Evolutionary conservation across 2,113 vertebrate genomes (phyloP), one percentile per base, ranked within the genome.

Genomic region (Calyptomena viridis): DNA sequence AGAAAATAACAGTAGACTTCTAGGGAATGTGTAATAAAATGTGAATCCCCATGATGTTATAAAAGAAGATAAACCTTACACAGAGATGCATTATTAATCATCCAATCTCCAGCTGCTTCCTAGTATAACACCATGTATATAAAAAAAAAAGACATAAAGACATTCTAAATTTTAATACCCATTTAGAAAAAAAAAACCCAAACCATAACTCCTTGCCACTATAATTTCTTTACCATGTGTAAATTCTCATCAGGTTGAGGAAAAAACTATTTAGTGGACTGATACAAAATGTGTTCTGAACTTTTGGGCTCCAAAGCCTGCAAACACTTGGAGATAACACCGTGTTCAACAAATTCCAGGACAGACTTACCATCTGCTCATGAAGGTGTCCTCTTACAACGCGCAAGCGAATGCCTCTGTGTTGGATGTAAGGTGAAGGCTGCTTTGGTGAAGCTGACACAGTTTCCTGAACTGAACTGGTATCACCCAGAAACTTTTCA

Each of bases 341-440:
- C 33, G 11, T 5, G 16, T 50, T 68, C 17, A 66, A 30, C 12
- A 21, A 10, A 10, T 21, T 31, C 33, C 2, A 11, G 53, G 74
- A 46, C 28, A 80, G 39, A 91, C 93, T 97, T 97, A 99, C 99
- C 58, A 33, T 24, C 91, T 99, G 97, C 1, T 95, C 37, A 93
- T 98, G 97, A 84, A 98, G 98, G 5, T 1, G 0, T 18, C 94
- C 98, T 53, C 2, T 93, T 81, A 89, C 28, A 12, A 99, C 63
- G 18, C 79, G 91, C 58, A 99, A 69, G 15, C 10, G 88, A 66
- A 97, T 5, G 3, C 66, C 91, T 53, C 76, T 74, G 2, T 95
- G 6, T 40, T 31, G 47, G 63, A 98, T 35, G 21, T 33, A 50
- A 39, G 20, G 0, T 42, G 21, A 7, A 31, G 3, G 1, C 6